phyloP scores from a whole-genome alignment of 1,140 invertebrate genomes.

The Episyrphus balteatus region DNA sequence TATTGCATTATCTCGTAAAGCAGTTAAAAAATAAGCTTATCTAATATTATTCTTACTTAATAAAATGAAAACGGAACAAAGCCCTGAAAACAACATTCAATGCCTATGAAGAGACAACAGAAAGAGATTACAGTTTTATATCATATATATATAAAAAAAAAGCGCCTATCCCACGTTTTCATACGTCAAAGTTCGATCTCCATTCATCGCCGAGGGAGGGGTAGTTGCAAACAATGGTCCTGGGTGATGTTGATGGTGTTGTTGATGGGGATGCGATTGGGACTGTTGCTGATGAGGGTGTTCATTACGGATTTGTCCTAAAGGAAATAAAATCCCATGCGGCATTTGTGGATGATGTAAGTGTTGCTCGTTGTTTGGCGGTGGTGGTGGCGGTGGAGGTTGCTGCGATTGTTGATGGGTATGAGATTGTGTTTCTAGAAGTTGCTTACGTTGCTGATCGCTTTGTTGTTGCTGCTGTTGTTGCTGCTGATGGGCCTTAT shows the following conservation, averaged over 20 bases:
- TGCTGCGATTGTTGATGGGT: constrained; percentile 24
- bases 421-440: constrained; percentile 14
- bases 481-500: constrained; percentile 23
- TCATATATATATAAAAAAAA: too few species aligned
- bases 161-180: constrained; percentile 25
- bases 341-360: constrained; percentile 32
- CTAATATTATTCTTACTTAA: too few species aligned
- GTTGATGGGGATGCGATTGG: constrained; percentile 26
- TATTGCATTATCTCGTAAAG: too few species aligned
- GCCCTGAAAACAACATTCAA: too few species aligned
- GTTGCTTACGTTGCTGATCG: constrained; percentile 18
- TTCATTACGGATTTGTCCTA: constrained; percentile 26
- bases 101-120: too few species aligned
- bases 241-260: constrained; percentile 19
- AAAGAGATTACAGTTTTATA: too few species aligned
- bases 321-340: constrained; percentile 33
- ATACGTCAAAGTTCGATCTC: constrained; percentile 31
- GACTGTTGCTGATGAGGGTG: constrained; percentile 18
- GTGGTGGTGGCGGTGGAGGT: constrained; percentile 27
- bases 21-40: too few species aligned
- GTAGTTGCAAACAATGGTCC: constrained; percentile 2
- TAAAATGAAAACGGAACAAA: too few species aligned
- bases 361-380: constrained; percentile 23
- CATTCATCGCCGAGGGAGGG: constrained; percentile 21
- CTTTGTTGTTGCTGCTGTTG: constrained; percentile 11